Percentiles rank a stretch among this genome's conserved stretches.
phyloP scores from a whole-genome alignment of 2,113 vertebrate genomes.

The Microtus pennsylvanicus region DNA sequence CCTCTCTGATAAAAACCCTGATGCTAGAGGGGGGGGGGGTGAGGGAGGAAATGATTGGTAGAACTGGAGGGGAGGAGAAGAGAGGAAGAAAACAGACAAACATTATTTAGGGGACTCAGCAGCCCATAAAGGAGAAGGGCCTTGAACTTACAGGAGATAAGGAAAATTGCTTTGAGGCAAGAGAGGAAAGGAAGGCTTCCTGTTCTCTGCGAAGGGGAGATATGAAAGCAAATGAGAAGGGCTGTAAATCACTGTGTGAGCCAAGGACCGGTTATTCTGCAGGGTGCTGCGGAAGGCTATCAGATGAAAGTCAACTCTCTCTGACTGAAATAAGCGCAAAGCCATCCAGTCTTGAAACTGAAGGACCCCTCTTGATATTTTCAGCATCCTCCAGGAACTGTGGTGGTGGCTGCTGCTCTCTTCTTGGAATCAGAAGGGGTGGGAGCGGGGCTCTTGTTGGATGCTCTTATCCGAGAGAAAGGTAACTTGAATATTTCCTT shows the following conservation, averaged over 20 bases:
- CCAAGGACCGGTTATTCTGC: constrained; percentile 11
- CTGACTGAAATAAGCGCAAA: constrained; percentile 6
- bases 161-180: constrained; percentile 65
- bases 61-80: not conserved
- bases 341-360: not conserved
- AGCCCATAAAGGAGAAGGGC: not conserved
- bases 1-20: not conserved
- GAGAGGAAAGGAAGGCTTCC: not conserved
- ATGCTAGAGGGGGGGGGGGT: not conserved
- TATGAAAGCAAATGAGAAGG: constrained; percentile 16
- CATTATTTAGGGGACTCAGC: constrained; percentile 45
- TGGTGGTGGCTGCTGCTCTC: not conserved
- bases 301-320: constrained; percentile 1
- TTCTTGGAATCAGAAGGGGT: not conserved
- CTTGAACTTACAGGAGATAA: constrained; percentile 59
- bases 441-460: not conserved
- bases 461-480: constrained; percentile 36
- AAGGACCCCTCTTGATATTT: not conserved
- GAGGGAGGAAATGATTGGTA: not conserved
- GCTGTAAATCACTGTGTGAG: constrained; percentile 49
- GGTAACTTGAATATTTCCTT: constrained; percentile 52
- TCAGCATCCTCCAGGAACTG: not conserved
- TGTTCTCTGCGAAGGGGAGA: constrained; percentile 32
- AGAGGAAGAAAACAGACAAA: not conserved
- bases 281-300: not conserved